These are phyloP conservation scores for Scyliorhinus canicula DNA, from an alignment of 2,797 vertebrate species.

Conservation along the genomic window DNA sequence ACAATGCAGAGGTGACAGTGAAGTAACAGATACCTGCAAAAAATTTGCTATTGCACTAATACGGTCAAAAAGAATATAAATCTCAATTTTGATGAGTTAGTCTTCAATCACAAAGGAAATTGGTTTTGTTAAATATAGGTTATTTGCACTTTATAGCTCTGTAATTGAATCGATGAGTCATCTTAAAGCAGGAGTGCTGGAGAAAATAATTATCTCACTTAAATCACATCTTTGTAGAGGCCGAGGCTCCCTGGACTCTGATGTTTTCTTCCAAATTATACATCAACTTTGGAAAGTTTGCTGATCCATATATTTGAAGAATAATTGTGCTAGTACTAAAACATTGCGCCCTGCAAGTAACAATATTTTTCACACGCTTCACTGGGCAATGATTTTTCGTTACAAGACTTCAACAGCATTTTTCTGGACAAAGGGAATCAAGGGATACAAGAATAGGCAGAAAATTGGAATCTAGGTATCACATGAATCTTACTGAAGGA, in stretches of 20 bases:
- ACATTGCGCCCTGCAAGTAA: neutral
- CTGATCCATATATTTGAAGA: neutral
- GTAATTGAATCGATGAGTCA: neutral
- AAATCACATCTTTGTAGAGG: neutral
- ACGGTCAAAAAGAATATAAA: neutral
- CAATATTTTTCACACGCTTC: neutral
- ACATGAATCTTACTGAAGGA: neutral
- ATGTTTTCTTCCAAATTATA: neutral
- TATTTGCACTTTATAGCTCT: neutral
- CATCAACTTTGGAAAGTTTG: neutral
- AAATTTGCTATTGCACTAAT: neutral
- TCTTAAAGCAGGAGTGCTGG: neutral
- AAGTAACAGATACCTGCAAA: neutral
- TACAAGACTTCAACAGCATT: neutral
- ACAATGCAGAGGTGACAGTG: neutral
- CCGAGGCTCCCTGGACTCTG: neutral
- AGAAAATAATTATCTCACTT: neutral
- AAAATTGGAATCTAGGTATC: neutral
- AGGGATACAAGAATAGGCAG: neutral
- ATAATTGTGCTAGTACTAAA: neutral
- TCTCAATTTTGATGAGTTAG: neutral
- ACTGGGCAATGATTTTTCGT: neutral
- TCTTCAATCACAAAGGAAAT: neutral
- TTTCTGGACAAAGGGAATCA: neutral
- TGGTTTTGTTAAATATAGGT: neutral